A percentile compares a stretch with the other conserved stretches of the same genome.
Conservation (phyloP, 2,113 vertebrate genomes). For the Phaethon lepturus region DNA sequence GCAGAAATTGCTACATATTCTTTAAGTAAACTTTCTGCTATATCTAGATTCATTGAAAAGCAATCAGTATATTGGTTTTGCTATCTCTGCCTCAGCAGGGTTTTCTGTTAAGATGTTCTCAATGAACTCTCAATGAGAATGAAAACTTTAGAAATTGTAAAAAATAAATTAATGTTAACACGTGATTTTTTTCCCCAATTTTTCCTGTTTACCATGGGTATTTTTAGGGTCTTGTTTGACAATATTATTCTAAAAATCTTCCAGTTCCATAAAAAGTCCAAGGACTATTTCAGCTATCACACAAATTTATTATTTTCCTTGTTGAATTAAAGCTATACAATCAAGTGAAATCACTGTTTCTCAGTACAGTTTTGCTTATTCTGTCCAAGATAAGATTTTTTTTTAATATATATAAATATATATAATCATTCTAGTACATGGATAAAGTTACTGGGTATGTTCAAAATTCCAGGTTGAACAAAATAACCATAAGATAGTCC, state of each 20-base stretch:
- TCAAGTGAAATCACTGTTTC: background rate
- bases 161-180: background rate
- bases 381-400: background rate
- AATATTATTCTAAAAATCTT: background rate
- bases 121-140: background rate
- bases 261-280: background rate
- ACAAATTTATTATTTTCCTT: background rate
- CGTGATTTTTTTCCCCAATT: accelerated
- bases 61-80: background rate
- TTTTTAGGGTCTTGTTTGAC: background rate
- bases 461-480: background rate
- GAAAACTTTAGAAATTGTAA: background rate
- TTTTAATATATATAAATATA: background rate
- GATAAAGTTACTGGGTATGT: background rate
- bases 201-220: background rate
- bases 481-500: background rate
- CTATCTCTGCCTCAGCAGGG: background rate
- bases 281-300: background rate
- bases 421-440: background rate
- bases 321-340: background rate
- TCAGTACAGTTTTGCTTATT: background rate
- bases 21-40: background rate
- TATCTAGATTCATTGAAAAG: background rate
- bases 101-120: background rate
- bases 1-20: background rate